Evolutionary conservation across 2,797 vertebrate genomes (phyloP).

Genomic region (Natrix natrix): DNA sequence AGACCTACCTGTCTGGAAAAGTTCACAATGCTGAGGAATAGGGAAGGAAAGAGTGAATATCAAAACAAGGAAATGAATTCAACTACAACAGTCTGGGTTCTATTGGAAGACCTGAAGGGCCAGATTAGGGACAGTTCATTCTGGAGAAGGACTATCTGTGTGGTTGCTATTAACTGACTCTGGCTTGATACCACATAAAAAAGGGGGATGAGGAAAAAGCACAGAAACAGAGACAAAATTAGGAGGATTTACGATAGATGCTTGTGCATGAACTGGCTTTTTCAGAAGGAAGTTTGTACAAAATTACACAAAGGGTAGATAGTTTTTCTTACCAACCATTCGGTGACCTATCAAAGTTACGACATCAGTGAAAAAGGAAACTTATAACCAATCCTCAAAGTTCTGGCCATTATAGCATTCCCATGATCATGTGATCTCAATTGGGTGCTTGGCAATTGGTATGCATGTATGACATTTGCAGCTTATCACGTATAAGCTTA

Average conservation of each 20-base stretch:
- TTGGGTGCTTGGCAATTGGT: background rate
- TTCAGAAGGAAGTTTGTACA: background rate
- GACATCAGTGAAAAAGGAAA: background rate
- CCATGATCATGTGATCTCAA: background rate
- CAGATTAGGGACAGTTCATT: background rate
- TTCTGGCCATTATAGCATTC: background rate
- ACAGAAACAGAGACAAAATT: background rate
- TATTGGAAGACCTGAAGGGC: background rate
- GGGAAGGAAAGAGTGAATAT: background rate
- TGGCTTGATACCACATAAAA: background rate
- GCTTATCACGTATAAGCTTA: background rate
- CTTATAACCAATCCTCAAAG: background rate
- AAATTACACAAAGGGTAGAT: background rate
- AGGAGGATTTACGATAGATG: background rate
- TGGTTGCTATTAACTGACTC: background rate
- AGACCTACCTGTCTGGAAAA: background rate
- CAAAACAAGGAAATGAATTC: background rate
- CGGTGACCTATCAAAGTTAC: background rate
- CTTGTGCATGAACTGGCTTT: background rate
- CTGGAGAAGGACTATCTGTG: background rate
- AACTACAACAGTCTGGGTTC: background rate
- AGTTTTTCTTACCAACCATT: background rate
- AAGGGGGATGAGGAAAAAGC: background rate
- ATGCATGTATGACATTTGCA: background rate
- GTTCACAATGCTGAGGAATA: background rate